Evolutionary conservation across 2,888 invertebrate genomes (phyloP), one percentile per base, ranked within the genome.

Genomic region (Biston betularia): DNA sequence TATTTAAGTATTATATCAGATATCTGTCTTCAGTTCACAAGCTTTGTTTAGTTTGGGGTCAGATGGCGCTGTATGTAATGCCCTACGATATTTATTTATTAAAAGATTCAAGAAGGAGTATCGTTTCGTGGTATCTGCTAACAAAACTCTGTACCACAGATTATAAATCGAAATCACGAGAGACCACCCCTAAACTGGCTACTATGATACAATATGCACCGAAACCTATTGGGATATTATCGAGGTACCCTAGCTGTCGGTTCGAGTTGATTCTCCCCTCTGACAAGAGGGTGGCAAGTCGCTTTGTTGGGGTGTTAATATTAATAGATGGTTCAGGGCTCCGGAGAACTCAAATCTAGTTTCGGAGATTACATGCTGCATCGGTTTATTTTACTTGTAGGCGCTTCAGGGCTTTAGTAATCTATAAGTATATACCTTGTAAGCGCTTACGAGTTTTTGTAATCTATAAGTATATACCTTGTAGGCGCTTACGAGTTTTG

Each of bases 141-240:
- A 24, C 24, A 24, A 3, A 24, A 44, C n/a, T 44, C n/a, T n/a
- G n/a, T n/a, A n/a, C n/a, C n/a, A n/a, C n/a, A n/a, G n/a, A n/a
- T n/a, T n/a, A n/a, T n/a, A n/a, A 5, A n/a, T 11, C 44, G 3
- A 15, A 52, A 52, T 38, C 49, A 49, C 49, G 33, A 62, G 38
- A 58, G 79, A n/a, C 77, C 78, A 68, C 44, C 61, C 58, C 70
- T 75, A 12, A n/a, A 56, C 38, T 81, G 79, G 83, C 63, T 57
- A 14, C 50, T 54, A 64, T 74, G 70, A 75, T 78, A 77, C 77
- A 77, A 79, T 82, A 78, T 80, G 79, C 75, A 75, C 63, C 72
- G 72, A 75, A 70, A 67, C 77, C 82, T 71, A 71, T 79, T 70
- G 82, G 85, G 82, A 82, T 79, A 79, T 79, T 77, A 79, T 78